Conservation (phyloP, 2,113 vertebrate species). For the Mobula hypostoma region DNA sequence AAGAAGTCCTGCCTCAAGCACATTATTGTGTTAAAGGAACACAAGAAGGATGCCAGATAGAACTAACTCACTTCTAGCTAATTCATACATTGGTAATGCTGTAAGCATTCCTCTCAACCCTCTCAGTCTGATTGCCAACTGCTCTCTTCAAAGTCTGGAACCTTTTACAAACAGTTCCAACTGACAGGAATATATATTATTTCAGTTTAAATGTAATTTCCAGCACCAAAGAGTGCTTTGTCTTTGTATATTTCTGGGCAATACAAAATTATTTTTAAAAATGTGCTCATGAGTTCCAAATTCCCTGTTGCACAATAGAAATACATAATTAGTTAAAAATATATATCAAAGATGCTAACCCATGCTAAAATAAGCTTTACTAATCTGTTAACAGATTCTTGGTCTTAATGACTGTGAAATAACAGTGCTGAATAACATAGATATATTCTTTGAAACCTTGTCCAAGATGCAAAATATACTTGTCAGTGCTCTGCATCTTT, state of each 20-base stretch:
- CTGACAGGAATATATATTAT: not conserved
- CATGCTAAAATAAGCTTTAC: too few species aligned
- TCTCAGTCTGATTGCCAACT: not conserved
- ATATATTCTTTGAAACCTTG: not conserved
- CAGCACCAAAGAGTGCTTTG: not conserved
- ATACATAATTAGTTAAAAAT: not conserved
- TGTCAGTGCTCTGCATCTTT: not conserved
- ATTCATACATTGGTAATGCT: not conserved
- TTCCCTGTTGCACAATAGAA: too few species aligned
- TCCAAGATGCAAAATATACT: not conserved
- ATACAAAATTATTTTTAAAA: not conserved
- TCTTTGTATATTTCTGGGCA: not conserved
- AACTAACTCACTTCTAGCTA: not conserved
- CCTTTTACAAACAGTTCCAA: not conserved
- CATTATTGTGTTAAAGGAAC: not conserved
- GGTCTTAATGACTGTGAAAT: not conserved
- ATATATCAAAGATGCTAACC: too few species aligned
- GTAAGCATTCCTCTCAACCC: not conserved
- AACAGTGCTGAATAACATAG: not conserved
- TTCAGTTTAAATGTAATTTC: not conserved
- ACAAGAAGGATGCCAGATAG: not conserved
- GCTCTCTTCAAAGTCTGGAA: constrained; percentile 1
- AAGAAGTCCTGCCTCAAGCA: too few species aligned
- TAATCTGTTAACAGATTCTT: not conserved
- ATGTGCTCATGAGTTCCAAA: not conserved